Conservation (phyloP, 2,888 invertebrate genomes). For the Bhutanitis thaidina region DNA sequence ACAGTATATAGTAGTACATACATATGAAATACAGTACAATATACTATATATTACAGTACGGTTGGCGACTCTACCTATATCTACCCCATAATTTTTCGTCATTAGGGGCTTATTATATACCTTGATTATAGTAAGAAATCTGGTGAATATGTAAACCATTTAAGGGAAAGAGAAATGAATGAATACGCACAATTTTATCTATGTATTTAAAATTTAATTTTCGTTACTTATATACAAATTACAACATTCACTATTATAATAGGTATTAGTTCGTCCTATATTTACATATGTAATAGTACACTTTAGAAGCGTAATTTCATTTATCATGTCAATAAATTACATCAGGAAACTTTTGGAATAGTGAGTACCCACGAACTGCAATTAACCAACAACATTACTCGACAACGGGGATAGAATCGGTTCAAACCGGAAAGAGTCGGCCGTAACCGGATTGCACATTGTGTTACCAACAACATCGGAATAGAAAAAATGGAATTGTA, state of each 20-base stretch:
- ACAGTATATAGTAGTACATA: no score
- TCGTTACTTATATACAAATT: constrained; percentile 80
- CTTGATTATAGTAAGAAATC: no score
- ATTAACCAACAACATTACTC: constrained; percentile 49
- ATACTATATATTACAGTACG: no score
- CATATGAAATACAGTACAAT: no score
- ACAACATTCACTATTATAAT: constrained; percentile 79
- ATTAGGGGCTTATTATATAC: no score
- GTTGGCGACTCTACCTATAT: no score
- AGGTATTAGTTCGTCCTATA: constrained; percentile 76
- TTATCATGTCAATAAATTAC: constrained; percentile 71
- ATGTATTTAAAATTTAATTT: constrained; percentile 81
- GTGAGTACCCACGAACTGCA: constrained; percentile 50
- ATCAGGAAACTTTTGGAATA: constrained; percentile 71
- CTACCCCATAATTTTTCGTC: no score
- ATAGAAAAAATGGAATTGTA: constrained; percentile 68
- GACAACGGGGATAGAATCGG: constrained; percentile 44
- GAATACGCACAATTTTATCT: constrained; percentile 69
- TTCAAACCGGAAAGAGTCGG: constrained; percentile 23
- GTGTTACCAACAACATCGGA: constrained; percentile 37
- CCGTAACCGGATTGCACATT: constrained; percentile 18
- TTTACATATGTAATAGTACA: constrained; percentile 77
- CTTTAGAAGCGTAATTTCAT: constrained; percentile 77
- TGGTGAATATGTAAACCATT: no score
- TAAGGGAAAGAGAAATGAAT: constrained; percentile 37